Evolutionary conservation across 2,113 vertebrate genomes (phyloP), one percentile per base, ranked within the genome.

Genomic region (Chunga burmeisteri): DNA sequence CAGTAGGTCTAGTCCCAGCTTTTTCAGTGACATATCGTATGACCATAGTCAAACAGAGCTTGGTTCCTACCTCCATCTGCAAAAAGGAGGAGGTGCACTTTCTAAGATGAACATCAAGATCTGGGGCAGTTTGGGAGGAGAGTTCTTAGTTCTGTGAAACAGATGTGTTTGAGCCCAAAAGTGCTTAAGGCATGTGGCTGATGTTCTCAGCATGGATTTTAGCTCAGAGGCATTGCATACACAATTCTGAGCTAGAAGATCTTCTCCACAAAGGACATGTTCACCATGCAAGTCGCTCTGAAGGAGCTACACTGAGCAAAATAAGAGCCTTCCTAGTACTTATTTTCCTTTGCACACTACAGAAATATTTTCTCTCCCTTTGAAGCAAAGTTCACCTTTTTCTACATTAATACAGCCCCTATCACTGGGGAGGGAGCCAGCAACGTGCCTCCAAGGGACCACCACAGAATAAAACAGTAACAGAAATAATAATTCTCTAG

Each of bases 1-100:
- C 94, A 93, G 72, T 30, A 81, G 80, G 83, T 96, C 81, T 30
- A 49, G 73, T 75, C 40, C 63, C 53, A 84, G 86, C 62, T 88
- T 50, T 56, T 50, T 30, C 50, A 61, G 66, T 13, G 68, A 38
- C 50, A 17, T 36, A 50, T 12, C 0, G 0, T n/a, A 36, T 29
- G 67, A 73, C 75, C 44, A 18, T 5, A 53, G 59, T 22, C 62
- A 83, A 79, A 30, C 2, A 63, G 52, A 62, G 70, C 65, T 55
- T 18, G 5, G 30, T 79, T 72, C 58, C 47, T 68, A 68, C 20
- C 23, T 75, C 30, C 49, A 20, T 9, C 70, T 72, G 65, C 32
- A 62, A 65, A 44, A 75, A 52, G 44, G 53, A 93, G 21, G 25
- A 73, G 5, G 5, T 26, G 21, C 9, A 4, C 44, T 68, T 93